Conservation (phyloP, 1,140 invertebrate species). For the Cherax quadricarinatus region DNA sequence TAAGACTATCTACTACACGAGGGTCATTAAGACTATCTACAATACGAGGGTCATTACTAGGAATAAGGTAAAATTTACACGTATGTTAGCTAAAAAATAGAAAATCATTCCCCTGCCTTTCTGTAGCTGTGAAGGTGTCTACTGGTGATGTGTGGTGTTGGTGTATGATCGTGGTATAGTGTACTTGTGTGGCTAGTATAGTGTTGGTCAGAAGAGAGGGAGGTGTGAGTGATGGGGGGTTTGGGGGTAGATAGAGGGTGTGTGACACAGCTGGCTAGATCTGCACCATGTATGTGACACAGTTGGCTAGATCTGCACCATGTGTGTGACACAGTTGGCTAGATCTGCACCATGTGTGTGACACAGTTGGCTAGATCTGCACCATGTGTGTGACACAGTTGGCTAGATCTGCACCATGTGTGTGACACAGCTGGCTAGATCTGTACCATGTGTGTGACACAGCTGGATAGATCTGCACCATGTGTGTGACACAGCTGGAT, state of each 20-base stretch:
- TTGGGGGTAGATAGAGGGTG: not conserved
- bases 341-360: slow-evolving; percentile 22
- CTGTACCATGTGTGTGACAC: slow-evolving; percentile 9
- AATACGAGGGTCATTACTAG: no score
- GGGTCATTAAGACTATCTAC: no score
- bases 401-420: slow-evolving; percentile 29
- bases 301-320: slow-evolving; percentile 29
- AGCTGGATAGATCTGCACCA: no score
- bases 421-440: not conserved
- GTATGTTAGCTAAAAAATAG: no score
- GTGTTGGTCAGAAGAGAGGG: not conserved
- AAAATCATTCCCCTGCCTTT: no score
- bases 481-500: no score
- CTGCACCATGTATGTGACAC: slow-evolving; percentile 13
- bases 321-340: not conserved
- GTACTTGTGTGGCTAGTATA: not conserved
- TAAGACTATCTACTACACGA: no score
- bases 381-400: slow-evolving; percentile 14
- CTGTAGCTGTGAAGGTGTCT: no score
- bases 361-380: slow-evolving; percentile 17
- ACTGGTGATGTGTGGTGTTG: slow-evolving; percentile 19
- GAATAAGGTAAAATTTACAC: no score
- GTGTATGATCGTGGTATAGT: not conserved
- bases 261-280: not conserved
- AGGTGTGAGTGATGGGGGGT: not conserved